Evolutionary conservation across 2,888 invertebrate species (phyloP).

Genomic region (Meteorus cinctellus): DNA sequence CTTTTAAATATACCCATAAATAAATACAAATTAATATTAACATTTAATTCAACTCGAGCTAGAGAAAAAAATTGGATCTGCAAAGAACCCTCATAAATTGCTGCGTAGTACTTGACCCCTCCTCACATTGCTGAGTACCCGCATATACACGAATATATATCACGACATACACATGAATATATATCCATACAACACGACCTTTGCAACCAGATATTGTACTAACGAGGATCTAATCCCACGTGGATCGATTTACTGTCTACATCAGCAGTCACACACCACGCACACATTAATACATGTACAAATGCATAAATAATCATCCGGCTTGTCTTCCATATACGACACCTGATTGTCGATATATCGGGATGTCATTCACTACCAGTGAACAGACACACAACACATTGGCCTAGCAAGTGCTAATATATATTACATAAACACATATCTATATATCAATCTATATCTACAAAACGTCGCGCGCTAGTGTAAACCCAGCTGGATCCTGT

Average conservation of each 20-base stretch:
- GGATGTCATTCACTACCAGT: neutral
- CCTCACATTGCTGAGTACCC: neutral
- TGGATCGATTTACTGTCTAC: slow-evolving; percentile 28
- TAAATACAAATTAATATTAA: neutral
- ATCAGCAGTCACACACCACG: neutral
- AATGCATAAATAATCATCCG: neutral
- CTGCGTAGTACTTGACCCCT: slow-evolving; percentile 29
- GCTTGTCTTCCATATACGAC: slow-evolving; percentile 1
- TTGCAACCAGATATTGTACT: slow-evolving; percentile 3
- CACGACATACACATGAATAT: neutral
- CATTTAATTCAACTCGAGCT: neutral
- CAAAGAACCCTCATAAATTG: slow-evolving; percentile 10
- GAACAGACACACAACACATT: neutral
- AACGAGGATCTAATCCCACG: slow-evolving; percentile 37
- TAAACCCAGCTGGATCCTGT: neutral
- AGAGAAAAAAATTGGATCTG: neutral
- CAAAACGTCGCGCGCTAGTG: neutral
- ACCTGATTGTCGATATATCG: slow-evolving; percentile 9
- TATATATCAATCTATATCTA: neutral
- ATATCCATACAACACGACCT: neutral
- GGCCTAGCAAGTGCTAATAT: neutral
- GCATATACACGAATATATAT: neutral
- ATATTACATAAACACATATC: neutral
- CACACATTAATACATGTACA: neutral
- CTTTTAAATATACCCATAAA: too few relatives aligned